A percentile compares a stretch with the other conserved stretches of the same genome.
Evolutionary conservation across 2,113 vertebrate species (phyloP).

Genomic region (Hoplias malabaricus): DNA sequence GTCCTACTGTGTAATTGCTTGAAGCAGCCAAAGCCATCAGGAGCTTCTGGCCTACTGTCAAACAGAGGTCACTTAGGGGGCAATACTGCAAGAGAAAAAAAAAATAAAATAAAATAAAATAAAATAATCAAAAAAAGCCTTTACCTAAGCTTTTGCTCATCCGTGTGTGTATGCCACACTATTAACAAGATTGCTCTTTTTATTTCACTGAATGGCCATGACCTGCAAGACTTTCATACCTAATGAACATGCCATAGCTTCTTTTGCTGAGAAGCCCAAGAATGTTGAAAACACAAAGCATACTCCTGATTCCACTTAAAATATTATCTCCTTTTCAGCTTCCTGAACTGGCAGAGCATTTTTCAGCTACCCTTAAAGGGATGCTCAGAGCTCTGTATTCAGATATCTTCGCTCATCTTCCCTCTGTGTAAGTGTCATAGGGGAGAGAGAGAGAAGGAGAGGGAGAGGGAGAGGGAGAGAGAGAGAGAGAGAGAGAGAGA

Average conservation of each 20-base stretch:
- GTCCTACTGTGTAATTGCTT: slow-evolving; percentile 49
- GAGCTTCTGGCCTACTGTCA: neutral
- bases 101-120: no score
- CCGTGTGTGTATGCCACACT: neutral
- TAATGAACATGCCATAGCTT: neutral
- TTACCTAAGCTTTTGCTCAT: neutral
- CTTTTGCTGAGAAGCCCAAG: neutral
- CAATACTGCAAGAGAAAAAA: neutral
- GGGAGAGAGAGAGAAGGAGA: no score
- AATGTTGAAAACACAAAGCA: neutral
- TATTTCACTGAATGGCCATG: neutral
- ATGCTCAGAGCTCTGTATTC: neutral
- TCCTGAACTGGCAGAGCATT: neutral
- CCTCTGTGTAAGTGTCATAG: slow-evolving; percentile 25
- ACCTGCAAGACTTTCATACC: neutral
- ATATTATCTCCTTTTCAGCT: neutral
- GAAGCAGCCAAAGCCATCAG: slow-evolving; percentile 22
- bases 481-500: no score
- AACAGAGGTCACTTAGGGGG: neutral
- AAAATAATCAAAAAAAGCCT: no score
- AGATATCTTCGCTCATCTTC: neutral
- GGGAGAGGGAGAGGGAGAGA: no score
- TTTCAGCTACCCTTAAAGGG: neutral
- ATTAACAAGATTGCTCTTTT: neutral
- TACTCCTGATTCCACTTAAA: neutral